Conservation (phyloP, 2,888 invertebrate species). For the Stenurella melanura region DNA sequence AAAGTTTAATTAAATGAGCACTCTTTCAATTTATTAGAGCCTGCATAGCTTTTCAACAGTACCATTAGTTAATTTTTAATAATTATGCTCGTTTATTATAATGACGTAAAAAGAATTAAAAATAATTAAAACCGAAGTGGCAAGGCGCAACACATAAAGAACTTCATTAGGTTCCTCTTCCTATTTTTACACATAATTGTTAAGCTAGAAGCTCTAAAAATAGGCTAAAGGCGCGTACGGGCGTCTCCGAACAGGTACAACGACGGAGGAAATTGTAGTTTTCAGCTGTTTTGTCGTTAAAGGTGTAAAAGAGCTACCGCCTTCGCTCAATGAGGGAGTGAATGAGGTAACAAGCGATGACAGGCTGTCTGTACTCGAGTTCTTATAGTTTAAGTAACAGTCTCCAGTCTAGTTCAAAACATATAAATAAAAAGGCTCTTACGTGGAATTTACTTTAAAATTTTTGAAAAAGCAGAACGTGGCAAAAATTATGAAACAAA, state of each 20-base stretch:
- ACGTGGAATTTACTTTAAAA: no score
- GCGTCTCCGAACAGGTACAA: background rate
- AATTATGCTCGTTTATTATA: background rate
- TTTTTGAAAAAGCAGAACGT: no score
- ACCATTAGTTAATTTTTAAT: background rate
- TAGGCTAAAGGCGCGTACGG: background rate
- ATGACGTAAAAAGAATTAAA: background rate
- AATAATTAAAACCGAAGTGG: background rate
- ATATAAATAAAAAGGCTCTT: no score
- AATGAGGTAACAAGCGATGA: no score
- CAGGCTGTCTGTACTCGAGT: no score
- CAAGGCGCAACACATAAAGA: background rate
- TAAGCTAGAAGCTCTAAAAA: background rate
- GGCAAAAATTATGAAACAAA: no score
- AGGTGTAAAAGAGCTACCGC: no score
- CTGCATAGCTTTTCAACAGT: background rate
- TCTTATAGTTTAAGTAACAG: no score
- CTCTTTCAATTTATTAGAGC: slow-evolving; percentile 1
- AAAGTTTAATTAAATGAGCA: slow-evolving; percentile 19
- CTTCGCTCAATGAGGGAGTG: no score
- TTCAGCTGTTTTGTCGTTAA: no score
- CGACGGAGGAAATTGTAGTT: no score
- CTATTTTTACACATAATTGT: slow-evolving; percentile 1
- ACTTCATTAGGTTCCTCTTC: background rate
- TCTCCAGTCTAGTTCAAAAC: no score